Percentiles rank a stretch among this genome's conserved stretches.
Conservation (phyloP, 2,113 vertebrate species). For the Neotoma lepida region DNA sequence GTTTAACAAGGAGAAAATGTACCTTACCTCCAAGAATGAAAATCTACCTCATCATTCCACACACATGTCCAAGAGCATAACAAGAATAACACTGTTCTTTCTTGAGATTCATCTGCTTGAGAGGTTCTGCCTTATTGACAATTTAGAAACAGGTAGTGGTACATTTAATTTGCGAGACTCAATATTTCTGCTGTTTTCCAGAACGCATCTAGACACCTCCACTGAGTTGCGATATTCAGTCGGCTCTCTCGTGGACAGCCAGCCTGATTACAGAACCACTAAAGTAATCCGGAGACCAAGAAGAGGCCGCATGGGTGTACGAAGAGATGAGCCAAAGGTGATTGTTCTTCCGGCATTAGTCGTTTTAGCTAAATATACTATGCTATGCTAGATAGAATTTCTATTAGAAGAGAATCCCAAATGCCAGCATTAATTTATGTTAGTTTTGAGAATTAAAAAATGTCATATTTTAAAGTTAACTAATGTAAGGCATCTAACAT, state of each 20-base stretch:
- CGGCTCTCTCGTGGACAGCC: constrained; percentile 95
- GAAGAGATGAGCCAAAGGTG: constrained; percentile 94
- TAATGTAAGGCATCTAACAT: not conserved
- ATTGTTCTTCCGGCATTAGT: constrained; percentile 53
- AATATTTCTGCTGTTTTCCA: constrained; percentile 74
- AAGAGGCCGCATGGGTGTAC: constrained; percentile 93
- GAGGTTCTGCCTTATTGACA: not conserved
- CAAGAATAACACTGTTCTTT: not conserved
- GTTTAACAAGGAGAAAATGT: not conserved
- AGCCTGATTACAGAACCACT: constrained; percentile 95
- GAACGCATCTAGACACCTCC: constrained; percentile 95
- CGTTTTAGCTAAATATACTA: not conserved
- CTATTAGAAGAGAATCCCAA: not conserved
- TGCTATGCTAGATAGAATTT: not conserved
- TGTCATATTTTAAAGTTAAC: not conserved
- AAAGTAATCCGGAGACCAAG: constrained; percentile 95
- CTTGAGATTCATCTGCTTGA: not conserved
- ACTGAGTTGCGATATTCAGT: constrained; percentile 94
- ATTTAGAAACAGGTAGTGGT: not conserved
- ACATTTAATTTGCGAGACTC: not conserved
- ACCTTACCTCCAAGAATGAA: not conserved
- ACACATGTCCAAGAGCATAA: no score
- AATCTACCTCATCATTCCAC: not conserved
- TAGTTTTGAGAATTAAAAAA: not conserved
- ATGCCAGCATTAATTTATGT: not conserved